Percentiles rank a stretch among this genome's conserved stretches.
These are phyloP conservation scores for Mechanitis messenoides DNA, from an alignment of 2,888 invertebrate species.

Conservation along the genomic window DNA sequence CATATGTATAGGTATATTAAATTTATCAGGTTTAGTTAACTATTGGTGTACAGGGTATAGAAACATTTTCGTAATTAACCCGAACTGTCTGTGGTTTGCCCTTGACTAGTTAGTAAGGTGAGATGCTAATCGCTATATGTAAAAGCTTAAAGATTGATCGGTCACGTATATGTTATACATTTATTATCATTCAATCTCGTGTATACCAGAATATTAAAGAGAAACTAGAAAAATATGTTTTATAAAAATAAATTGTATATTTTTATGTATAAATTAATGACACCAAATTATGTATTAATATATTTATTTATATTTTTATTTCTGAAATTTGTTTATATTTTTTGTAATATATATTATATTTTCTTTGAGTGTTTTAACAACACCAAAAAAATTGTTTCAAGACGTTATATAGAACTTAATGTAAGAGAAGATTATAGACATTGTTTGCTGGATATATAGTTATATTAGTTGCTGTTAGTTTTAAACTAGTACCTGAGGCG, in stretches of 20 bases:
- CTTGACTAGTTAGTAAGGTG: slow-evolving; percentile 4
- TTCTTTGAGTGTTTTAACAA: too few species aligned
- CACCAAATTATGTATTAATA: too few species aligned
- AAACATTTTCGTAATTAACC: slow-evolving; percentile 4
- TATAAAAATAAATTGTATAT: too few species aligned
- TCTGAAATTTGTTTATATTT: too few species aligned
- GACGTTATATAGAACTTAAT: too few species aligned
- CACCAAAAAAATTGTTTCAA: too few species aligned
- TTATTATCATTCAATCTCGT: not conserved
- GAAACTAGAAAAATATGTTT: not conserved
- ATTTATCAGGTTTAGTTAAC: not conserved
- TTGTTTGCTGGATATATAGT: too few species aligned
- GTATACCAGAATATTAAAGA: not conserved
- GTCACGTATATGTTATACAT: slow-evolving; percentile 4
- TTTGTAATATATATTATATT: too few species aligned
- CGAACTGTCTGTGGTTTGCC: slow-evolving; percentile 1
- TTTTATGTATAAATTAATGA: too few species aligned
- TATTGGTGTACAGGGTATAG: not conserved
- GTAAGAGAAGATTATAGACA: too few species aligned
- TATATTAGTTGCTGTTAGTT: not conserved
- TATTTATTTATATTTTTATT: too few species aligned
- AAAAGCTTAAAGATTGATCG: slow-evolving; percentile 5
- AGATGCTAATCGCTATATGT: slow-evolving; percentile 1
- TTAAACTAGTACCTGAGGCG: not conserved
- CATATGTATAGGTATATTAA: too few species aligned